Base-by-base conservation (phyloP, 2,113 vertebrate species). In the Prunella fulvescens region DNA sequence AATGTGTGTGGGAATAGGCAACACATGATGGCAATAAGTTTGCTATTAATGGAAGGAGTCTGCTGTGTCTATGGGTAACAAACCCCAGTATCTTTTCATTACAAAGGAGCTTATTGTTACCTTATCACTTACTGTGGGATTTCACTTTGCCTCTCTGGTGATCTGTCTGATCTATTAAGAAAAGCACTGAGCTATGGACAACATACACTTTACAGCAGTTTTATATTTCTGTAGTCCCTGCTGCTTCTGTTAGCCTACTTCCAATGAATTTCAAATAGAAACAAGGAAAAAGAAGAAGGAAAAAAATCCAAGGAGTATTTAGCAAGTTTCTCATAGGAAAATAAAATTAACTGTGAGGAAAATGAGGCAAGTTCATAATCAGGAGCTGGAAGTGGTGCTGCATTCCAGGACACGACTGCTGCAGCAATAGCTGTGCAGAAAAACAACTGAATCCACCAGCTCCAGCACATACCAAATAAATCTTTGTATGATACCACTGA, bases 171-270 rank as follows among this genome's bases (percentile, higher is more conserved):
- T 97, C 90, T 84, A 88, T 95, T 80, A 95, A 84, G 90, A 47
- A 97, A 96, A 95, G 88, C 91, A 96, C 78, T 86, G 87, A 96
- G 82, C 86, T 97, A 94, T 78, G 85, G 95, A 86, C 89, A 96
- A 91, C 91, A 74, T 45, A 60, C 44, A 85, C 81, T 92, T 93
- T 93, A 95, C 31, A 90, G 91, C 82, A 95, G 84, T 93, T 92
- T 86, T 86, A 82, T 66, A 93, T 92, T 95, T 96, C 60, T n/a
- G 39, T 65, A 79, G 88, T 51, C 54, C 69, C 81, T 87, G 78
- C 53, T 88, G 84, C 95, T 96, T 91, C 85, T 91, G 62, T 82
- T 82, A 82, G 51, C 60, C 58, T 94, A 70, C 62, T 61, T 66
- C 48, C 23, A 6, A 81, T 42, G 88, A 94, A 96, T 93, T 95